Percentiles rank a stretch among this genome's conserved stretches.
Evolutionary conservation across 2,888 invertebrate species (phyloP).

Genomic region (Drosophila basisetae): DNA sequence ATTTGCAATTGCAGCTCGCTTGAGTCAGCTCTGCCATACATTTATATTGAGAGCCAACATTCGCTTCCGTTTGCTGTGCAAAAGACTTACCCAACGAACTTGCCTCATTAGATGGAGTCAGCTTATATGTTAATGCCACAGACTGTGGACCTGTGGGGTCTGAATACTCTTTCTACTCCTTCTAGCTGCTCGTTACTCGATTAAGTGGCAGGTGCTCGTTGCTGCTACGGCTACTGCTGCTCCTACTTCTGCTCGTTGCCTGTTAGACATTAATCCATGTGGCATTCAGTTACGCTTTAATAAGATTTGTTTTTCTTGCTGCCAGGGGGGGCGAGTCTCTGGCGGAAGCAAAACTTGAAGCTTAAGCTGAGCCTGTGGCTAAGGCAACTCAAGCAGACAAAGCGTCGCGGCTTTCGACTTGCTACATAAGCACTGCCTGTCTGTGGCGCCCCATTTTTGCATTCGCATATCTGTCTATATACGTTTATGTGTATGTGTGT

Average conservation of each 20-base stretch:
- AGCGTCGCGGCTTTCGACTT: constrained; percentile 61
- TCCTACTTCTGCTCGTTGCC: constrained; percentile 46
- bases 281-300: constrained; percentile 79
- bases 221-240: constrained; percentile 45
- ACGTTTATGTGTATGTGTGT: constrained; percentile 5
- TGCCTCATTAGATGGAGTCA: constrained; percentile 58
- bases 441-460: constrained; percentile 64
- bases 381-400: constrained; percentile 57
- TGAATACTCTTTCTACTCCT: constrained; percentile 9
- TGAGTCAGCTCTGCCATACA: not conserved
- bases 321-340: constrained; percentile 18
- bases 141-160: constrained; percentile 57
- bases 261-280: constrained; percentile 75
- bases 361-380: constrained; percentile 5
- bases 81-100: constrained; percentile 42
- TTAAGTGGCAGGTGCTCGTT: constrained; percentile 62
- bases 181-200: constrained; percentile 51
- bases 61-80: constrained; percentile 24
- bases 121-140: constrained; percentile 62
- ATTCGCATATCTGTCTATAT: not conserved
- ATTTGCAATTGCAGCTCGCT: constrained; percentile 18
- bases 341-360: constrained; percentile 50
- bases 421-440: constrained; percentile 14
- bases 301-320: constrained; percentile 53
- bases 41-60: not conserved